Base-by-base conservation (phyloP, 2,888 invertebrate genomes). In the Piscicola geometra region DNA sequence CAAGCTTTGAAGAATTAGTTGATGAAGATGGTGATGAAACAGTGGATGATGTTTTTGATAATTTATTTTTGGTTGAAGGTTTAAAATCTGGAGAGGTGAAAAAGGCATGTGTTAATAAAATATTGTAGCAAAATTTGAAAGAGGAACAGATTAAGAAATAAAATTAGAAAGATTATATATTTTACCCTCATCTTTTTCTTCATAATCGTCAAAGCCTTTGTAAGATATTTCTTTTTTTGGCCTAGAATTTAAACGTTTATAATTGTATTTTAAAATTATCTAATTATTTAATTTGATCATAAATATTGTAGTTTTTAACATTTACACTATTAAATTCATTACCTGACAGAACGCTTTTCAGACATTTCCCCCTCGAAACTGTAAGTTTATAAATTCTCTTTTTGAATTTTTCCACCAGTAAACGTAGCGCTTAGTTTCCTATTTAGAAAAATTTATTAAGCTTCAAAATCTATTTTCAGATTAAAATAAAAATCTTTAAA, bases 151-250 rank as follows among this genome's bases (percentile, higher is more conserved):
- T 47, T 47, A 47, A 47, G 50, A 15, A 47, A n/a, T n/a, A n/a
- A n/a, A n/a, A n/a, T n/a, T n/a, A n/a, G n/a, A n/a, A n/a, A n/a
- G n/a, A n/a, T n/a, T n/a, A n/a, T n/a, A n/a, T n/a, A n/a, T 41
- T 41, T 41, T 56, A 56, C 60, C 66, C 21, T 75, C 75, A 75
- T 68, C 67, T 32, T 33, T 5, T 36, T 64, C 33, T 66, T 75
- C 75, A 66, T 75, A 67, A 1, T 36, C 75, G 41, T 33, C 75
- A 35, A 64, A 21, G 1, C 25, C 47, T 41, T 64, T 47, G 68
- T 75, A 56, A 41, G 56, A 60, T 25, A 64, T 28, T 30, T 66
- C 68, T 64, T 66, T 64, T 32, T 41, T 68, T 5, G 36, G 32
- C 35, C 50, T 64, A 68, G 1, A n/a, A 75, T n/a, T 15, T 68